A percentile compares a stretch with the other conserved stretches of the same genome.
Conservation (phyloP, 2,797 vertebrate genomes). For the Loriculus beryllinus region DNA sequence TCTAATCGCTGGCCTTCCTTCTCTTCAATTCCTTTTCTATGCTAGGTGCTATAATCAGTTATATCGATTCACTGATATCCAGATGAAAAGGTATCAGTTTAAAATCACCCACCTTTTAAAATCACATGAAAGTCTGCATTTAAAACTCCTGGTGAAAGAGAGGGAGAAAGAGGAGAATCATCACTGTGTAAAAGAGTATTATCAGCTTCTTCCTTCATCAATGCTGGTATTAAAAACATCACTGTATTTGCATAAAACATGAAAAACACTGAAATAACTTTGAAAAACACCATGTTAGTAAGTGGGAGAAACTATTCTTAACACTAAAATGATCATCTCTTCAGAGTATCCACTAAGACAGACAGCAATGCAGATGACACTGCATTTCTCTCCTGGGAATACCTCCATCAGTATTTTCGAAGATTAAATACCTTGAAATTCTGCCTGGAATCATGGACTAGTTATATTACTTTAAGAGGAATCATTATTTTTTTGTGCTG, state of each 20-base stretch:
- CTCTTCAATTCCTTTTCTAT: slow-evolving; percentile 2
- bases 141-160: neutral
- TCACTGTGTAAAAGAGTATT: neutral
- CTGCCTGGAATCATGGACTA: neutral
- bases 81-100: neutral
- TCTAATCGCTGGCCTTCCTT: neutral
- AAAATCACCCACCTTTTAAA: neutral
- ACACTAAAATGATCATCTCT: neutral
- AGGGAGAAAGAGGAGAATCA: neutral
- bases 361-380: neutral
- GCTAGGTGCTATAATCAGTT: neutral
- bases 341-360: neutral
- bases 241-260: neutral
- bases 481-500: neutral
- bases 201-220: neutral
- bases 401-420: neutral
- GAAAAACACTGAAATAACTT: neutral
- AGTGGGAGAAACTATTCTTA: neutral
- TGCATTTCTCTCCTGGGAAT: neutral
- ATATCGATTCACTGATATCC: neutral
- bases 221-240: neutral
- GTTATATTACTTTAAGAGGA: neutral
- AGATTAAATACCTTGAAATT: neutral
- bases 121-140: neutral
- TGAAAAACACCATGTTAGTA: neutral